These are phyloP conservation scores for Atta texana DNA, from an alignment of 1,140 invertebrate species.

Conservation along the genomic window DNA sequence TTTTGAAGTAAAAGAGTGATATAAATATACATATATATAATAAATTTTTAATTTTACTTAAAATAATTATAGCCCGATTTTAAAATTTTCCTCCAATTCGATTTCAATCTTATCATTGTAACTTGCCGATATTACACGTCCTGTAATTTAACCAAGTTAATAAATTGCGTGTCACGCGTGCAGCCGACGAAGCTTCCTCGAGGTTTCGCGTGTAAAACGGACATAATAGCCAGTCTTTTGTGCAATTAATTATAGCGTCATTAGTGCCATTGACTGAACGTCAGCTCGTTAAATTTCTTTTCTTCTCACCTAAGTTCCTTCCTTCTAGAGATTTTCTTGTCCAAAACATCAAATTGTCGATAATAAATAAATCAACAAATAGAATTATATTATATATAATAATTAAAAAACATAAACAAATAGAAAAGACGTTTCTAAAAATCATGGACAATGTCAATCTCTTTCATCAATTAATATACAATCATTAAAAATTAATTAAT, in stretches of 20 bases:
- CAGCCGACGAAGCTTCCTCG: slow-evolving; percentile 65
- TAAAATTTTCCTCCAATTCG: not conserved
- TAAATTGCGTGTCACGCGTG: slow-evolving; percentile 32
- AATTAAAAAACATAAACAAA: slow-evolving; percentile 1
- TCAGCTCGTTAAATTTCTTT: slow-evolving; percentile 76
- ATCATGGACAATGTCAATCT: not conserved
- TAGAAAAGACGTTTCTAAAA: not conserved
- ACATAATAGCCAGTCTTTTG: slow-evolving; percentile 79
- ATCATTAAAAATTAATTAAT: not conserved
- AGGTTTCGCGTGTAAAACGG: slow-evolving; percentile 77
- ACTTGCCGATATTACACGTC: slow-evolving; percentile 15
- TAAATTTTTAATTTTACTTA: not conserved
- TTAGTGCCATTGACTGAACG: slow-evolving; percentile 81
- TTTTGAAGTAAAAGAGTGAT: too few relatives aligned
- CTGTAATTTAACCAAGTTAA: slow-evolving; percentile 46
- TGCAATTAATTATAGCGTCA: slow-evolving; percentile 83
- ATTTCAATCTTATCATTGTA: slow-evolving; percentile 6
- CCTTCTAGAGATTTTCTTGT: slow-evolving; percentile 45
- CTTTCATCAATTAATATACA: not conserved
- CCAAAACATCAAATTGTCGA: not conserved
- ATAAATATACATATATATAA: too few relatives aligned
- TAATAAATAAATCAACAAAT: slow-evolving; percentile 7
- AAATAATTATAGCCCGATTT: not conserved
- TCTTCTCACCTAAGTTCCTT: slow-evolving; percentile 51
- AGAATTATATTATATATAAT: too few relatives aligned